Conservation (phyloP, 2,113 vertebrate genomes). For the Salvator merianae region DNA sequence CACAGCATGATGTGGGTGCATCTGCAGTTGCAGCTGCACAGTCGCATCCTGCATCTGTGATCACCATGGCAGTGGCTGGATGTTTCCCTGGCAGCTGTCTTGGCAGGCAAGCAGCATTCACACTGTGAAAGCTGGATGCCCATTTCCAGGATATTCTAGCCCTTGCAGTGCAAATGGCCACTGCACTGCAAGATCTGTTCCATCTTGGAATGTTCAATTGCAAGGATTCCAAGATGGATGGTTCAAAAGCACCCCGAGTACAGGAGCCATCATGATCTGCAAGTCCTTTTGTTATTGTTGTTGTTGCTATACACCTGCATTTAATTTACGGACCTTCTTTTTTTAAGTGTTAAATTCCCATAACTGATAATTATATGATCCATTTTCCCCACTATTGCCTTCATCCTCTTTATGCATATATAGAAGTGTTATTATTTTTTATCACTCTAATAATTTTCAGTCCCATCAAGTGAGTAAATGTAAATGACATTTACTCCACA, state of each 20-base stretch:
- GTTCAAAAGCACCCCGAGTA: neutral
- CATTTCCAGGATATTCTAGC: too few species aligned
- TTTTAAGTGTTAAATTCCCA: neutral
- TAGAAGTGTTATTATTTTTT: slow-evolving; percentile 5
- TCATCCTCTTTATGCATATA: neutral
- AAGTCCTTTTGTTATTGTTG: neutral
- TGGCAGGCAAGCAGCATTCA: too few species aligned
- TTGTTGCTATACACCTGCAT: neutral
- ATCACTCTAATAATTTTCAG: neutral
- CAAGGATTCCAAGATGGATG: too few species aligned
- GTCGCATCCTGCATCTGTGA: too few species aligned
- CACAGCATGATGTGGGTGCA: too few species aligned
- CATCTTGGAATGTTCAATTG: too few species aligned
- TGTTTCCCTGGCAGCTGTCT: too few species aligned
- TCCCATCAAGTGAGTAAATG: slow-evolving; percentile 3
- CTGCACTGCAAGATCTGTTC: too few species aligned
- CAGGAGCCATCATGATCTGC: neutral
- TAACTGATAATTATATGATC: neutral
- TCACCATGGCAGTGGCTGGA: too few species aligned
- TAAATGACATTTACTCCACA: neutral
- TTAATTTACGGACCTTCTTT: neutral
- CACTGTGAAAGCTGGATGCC: too few species aligned
- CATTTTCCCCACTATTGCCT: neutral
- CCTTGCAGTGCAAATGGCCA: too few species aligned
- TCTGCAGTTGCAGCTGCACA: too few species aligned